Evolutionary conservation across 2,888 invertebrate genomes (phyloP).

Genomic region (Agrilus biguttatus): DNA sequence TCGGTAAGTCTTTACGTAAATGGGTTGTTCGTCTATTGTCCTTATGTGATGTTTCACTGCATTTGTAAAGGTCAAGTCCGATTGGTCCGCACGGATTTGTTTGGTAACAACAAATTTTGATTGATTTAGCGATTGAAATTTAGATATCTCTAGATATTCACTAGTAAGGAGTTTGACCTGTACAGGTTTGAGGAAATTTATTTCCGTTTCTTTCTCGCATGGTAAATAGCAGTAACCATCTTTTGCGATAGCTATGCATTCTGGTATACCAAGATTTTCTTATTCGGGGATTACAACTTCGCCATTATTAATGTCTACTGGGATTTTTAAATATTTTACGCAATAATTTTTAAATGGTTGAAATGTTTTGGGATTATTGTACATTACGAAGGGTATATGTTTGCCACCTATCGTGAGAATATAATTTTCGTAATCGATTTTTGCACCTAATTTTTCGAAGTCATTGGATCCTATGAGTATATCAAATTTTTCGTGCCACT

Average conservation of each 20-base stretch:
- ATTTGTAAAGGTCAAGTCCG: too few species aligned
- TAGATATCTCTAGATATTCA: too few species aligned
- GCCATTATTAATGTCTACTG: conserved; percentile 6
- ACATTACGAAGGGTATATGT: too few species aligned
- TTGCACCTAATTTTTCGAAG: conserved; percentile 6
- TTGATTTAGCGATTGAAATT: too few species aligned
- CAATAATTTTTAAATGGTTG: neutral
- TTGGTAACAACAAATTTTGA: too few species aligned
- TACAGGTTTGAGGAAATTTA: conserved; percentile 5
- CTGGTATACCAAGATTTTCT: conserved; percentile 1
- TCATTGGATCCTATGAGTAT: conserved; percentile 8
- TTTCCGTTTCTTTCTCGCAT: conserved; percentile 3
- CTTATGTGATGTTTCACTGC: too few species aligned
- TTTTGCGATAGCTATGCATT: too few species aligned
- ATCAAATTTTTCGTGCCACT: too few species aligned
- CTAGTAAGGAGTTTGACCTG: conserved; percentile 3
- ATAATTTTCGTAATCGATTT: conserved; percentile 6
- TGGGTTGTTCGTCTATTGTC: too few species aligned
- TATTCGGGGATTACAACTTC: conserved; percentile 4
- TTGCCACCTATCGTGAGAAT: conserved; percentile 4
- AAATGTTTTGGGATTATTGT: conserved; percentile 5
- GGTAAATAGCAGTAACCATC: too few species aligned
- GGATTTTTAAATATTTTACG: conserved; percentile 2
- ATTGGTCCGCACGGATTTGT: too few species aligned
- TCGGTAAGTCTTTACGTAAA: too few species aligned